These are phyloP conservation scores for Lottia scabra DNA, from an alignment of 2,888 invertebrate species.

Conservation along the genomic window DNA sequence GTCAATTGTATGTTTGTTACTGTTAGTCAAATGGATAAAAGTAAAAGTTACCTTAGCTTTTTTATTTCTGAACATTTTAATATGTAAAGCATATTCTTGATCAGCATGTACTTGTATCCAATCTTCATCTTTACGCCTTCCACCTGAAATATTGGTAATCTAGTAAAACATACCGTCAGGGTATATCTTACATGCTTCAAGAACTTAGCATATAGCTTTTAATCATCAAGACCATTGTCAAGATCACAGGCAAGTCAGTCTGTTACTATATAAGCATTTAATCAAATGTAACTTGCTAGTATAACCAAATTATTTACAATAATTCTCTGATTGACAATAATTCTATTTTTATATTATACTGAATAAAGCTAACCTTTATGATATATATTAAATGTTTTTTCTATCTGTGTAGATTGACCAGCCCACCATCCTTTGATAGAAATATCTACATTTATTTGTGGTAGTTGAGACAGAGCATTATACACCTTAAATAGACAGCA, in stretches of 20 bases:
- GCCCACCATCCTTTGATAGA: conserved; percentile 74
- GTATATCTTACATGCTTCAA: too few relatives aligned
- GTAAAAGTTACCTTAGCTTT: conserved; percentile 51
- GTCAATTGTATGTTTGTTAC: neutral
- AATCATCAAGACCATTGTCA: neutral
- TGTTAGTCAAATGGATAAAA: too few relatives aligned
- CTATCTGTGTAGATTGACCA: conserved; percentile 39
- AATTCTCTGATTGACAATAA: neutral
- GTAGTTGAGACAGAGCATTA: conserved; percentile 74
- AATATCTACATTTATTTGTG: conserved; percentile 75
- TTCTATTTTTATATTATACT: neutral
- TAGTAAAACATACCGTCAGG: too few relatives aligned
- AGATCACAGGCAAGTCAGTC: neutral
- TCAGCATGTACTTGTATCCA: conserved; percentile 78
- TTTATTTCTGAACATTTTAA: conserved; percentile 69
- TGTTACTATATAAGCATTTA: too few relatives aligned
- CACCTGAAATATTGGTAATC: conserved; percentile 34
- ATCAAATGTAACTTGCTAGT: neutral
- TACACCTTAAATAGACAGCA: conserved; percentile 45
- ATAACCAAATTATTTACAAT: neutral
- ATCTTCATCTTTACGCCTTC: conserved; percentile 48
- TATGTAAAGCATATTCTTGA: conserved; percentile 80
- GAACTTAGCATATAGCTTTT: too few relatives aligned
- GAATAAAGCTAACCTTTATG: conserved; percentile 34
- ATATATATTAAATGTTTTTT: conserved; percentile 32